Conservation (phyloP, 2,888 invertebrate genomes). For the Leistus spinibarbis region DNA sequence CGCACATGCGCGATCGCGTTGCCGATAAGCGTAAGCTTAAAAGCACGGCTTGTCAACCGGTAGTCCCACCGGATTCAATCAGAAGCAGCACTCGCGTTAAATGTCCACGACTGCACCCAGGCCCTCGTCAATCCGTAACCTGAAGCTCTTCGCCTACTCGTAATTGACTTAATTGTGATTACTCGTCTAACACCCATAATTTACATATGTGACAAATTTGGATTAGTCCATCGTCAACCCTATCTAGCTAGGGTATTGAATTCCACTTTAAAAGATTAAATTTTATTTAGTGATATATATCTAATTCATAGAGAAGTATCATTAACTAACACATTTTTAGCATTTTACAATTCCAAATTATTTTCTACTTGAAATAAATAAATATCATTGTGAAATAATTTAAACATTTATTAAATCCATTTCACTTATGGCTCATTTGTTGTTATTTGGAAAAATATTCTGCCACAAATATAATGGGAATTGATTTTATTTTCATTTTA, state of each 20-base stretch:
- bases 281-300: too few relatives aligned
- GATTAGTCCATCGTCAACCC: not conserved
- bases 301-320: too few relatives aligned
- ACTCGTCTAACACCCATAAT: not conserved
- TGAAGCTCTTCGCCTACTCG: not conserved
- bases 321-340: too few relatives aligned
- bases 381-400: too few relatives aligned
- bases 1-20: not conserved
- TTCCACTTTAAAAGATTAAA: too few relatives aligned
- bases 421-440: too few relatives aligned
- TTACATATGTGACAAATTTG: not conserved
- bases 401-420: too few relatives aligned
- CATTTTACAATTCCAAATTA: too few relatives aligned
- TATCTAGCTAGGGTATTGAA: not conserved
- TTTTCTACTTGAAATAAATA: too few relatives aligned
- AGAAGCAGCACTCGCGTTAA: not conserved
- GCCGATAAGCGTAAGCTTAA: not conserved
- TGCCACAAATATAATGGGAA: too few relatives aligned
- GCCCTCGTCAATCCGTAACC: not conserved
- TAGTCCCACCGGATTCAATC: not conserved
- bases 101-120: not conserved
- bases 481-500: too few relatives aligned
- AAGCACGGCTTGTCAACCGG: not conserved
- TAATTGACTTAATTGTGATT: not conserved
- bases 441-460: too few relatives aligned